Evolutionary conservation across 2,113 vertebrate genomes (phyloP), one percentile per base, ranked within the genome.

Genomic region (Hippolais icterina): DNA sequence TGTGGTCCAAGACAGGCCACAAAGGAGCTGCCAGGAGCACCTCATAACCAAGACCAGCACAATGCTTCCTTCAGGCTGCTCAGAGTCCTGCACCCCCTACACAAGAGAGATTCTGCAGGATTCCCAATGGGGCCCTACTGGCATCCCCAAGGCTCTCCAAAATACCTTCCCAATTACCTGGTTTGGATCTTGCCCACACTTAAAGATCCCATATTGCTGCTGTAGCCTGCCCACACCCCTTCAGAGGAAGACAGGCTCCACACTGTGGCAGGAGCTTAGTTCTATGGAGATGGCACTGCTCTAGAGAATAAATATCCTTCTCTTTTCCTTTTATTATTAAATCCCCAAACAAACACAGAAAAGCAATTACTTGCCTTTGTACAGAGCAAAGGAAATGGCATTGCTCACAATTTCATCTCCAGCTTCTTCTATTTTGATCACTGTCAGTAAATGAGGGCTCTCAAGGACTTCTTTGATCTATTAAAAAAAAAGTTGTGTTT

Each of bases 401-500:
- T 98, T 98, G 98, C 98, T 98, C 93, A 98, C 98, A 19, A 98
- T 97, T 81, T 98, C 98, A 37, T 98, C 98, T 65, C 98, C 98
- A 64, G 98, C 98, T 90, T 98, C 98, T 89, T 98, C 98, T 93
- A 97, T 98, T 94, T 98, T 98, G 87, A 98, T 98, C 63, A 98
- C 96, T 60, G 98, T 98, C 74, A 98, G 60, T 28, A 98, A 97
- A 94, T 98, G 98, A 56, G 98, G 94, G 68, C 95, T 98, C 90
- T 98, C 98, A 18, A 98, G 97, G 80, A 98, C 98, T 97, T 98
- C 98, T 97, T 98, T 98, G 94, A 98, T 98, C 98, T 98, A 87
- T 18, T 39, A 23, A 35, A 59, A 57, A 75, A 94, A 35, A 60
- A 81, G 46, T 31, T 54, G 15, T 5, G 74, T 71, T 97, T 64